A percentile compares a stretch with the other conserved stretches of the same genome.
Conservation (phyloP, 2,797 vertebrate species). For the Eurystomus glaucurus region DNA sequence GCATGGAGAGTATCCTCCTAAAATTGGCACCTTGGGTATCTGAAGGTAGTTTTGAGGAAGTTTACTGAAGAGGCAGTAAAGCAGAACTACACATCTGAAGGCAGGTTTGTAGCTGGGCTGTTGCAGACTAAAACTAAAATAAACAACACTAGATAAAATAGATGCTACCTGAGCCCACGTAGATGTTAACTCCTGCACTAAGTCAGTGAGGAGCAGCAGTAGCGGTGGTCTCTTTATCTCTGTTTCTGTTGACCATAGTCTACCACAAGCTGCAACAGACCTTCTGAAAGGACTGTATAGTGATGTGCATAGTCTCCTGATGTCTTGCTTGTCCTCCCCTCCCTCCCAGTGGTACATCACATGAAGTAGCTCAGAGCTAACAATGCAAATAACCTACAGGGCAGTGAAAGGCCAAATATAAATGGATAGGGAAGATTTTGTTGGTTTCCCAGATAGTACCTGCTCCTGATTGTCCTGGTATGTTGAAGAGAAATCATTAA, state of each 20-base stretch:
- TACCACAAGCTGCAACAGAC: background rate
- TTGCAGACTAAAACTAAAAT: background rate
- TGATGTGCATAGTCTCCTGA: background rate
- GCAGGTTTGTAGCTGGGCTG: background rate
- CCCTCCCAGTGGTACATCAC: fast-evolving
- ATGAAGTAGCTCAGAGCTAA: background rate
- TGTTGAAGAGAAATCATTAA: background rate
- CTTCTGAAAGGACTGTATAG: background rate
- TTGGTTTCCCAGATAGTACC: background rate
- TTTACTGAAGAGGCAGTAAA: background rate
- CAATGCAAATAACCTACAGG: fast-evolving
- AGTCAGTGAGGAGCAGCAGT: background rate
- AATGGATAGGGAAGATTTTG: background rate
- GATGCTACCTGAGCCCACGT: background rate
- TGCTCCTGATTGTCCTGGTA: background rate
- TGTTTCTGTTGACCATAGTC: background rate
- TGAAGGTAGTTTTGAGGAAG: background rate
- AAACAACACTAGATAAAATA: background rate
- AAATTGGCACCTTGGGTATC: background rate
- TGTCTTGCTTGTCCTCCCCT: background rate
- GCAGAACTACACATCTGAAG: background rate
- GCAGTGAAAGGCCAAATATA: background rate
- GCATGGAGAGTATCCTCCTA: background rate
- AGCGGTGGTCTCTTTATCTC: background rate
- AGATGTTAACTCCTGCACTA: background rate